A percentile compares a stretch with the other conserved stretches of the same genome.
These are phyloP conservation scores for Pocillopora grandis DNA, from an alignment of 92 coral and sea anemone genomes.

Conservation along the genomic window DNA sequence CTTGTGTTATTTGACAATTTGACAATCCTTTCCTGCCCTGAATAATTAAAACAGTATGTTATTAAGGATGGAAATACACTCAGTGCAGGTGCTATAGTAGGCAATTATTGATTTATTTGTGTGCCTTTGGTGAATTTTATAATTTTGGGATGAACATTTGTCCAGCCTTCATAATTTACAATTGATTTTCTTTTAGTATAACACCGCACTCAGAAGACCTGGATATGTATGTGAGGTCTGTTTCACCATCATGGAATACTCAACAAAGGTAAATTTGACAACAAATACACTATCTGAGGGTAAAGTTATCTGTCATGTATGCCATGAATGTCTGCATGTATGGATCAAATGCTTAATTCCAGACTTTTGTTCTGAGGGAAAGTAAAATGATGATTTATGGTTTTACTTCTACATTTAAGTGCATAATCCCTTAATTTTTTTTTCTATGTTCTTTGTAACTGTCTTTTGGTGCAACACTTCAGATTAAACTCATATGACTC, in stretches of 20 bases:
- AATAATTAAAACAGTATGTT: constrained; percentile 15
- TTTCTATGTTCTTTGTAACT: background rate
- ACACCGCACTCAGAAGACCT: constrained; percentile 68
- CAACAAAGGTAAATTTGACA: constrained; percentile 20
- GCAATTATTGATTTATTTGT: background rate
- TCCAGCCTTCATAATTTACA: background rate
- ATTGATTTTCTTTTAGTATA: constrained; percentile 30
- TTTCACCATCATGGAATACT: constrained; percentile 62
- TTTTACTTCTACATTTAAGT: background rate
- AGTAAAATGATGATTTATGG: background rate
- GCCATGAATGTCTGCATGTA: background rate
- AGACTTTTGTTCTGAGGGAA: background rate
- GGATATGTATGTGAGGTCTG: constrained; percentile 72
- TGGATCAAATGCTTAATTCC: background rate
- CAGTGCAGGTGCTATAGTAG: constrained; percentile 36
- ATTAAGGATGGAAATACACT: background rate
- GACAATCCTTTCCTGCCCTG: constrained; percentile 6
- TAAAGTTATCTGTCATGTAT: background rate
- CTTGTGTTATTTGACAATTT: background rate
- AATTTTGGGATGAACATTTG: background rate
- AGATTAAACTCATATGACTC: background rate
- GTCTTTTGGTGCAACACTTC: background rate
- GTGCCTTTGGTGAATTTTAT: background rate
- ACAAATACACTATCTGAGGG: background rate
- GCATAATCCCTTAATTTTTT: background rate